Evolutionary conservation across 2,888 invertebrate species (phyloP).

Genomic region (Mesochorus sp.): DNA sequence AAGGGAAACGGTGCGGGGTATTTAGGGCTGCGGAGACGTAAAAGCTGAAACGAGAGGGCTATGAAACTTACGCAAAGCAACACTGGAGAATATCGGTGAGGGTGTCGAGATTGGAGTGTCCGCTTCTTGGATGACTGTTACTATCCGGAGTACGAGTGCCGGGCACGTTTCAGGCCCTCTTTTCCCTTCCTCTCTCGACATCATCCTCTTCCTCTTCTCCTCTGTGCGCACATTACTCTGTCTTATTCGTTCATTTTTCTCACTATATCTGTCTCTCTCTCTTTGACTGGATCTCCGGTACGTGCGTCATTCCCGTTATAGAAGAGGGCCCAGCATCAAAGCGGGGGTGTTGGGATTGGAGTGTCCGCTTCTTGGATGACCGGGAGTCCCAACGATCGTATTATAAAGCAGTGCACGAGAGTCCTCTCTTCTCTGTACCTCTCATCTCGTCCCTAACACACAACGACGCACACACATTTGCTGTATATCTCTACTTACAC

Average conservation of each 20-base stretch:
- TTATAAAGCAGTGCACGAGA: slow-evolving; percentile 52
- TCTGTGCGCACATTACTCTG: slow-evolving; percentile 26
- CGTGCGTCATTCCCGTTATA: slow-evolving; percentile 58
- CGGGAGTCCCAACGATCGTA: slow-evolving; percentile 64
- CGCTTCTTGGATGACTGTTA: slow-evolving; percentile 77
- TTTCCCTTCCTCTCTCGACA: slow-evolving; percentile 46
- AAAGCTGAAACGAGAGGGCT: slow-evolving; percentile 55
- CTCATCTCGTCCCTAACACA: slow-evolving; percentile 56
- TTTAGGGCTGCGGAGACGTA: slow-evolving; percentile 69
- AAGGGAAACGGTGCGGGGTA: slow-evolving; percentile 32
- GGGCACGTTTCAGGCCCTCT: slow-evolving; percentile 46
- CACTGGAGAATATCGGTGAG: slow-evolving; percentile 64
- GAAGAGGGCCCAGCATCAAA: slow-evolving; percentile 53
- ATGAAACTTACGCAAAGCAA: slow-evolving; percentile 65
- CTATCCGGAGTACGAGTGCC: slow-evolving; percentile 60
- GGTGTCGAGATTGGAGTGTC: slow-evolving; percentile 81
- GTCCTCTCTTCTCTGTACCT: slow-evolving; percentile 57
- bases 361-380: slow-evolving; percentile 80
- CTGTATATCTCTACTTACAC: slow-evolving; percentile 32
- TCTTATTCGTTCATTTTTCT: slow-evolving; percentile 57
- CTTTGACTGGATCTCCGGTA: slow-evolving; percentile 53
- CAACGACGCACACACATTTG: slow-evolving; percentile 15
- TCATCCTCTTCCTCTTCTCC: slow-evolving; percentile 53
- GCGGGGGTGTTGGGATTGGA: slow-evolving; percentile 78
- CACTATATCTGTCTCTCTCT: slow-evolving; percentile 45